A percentile compares a stretch with the other conserved stretches of the same genome.
These are phyloP conservation scores for Xanthia icteritia DNA, from an alignment of 2,888 invertebrate genomes.

Conservation along the genomic window DNA sequence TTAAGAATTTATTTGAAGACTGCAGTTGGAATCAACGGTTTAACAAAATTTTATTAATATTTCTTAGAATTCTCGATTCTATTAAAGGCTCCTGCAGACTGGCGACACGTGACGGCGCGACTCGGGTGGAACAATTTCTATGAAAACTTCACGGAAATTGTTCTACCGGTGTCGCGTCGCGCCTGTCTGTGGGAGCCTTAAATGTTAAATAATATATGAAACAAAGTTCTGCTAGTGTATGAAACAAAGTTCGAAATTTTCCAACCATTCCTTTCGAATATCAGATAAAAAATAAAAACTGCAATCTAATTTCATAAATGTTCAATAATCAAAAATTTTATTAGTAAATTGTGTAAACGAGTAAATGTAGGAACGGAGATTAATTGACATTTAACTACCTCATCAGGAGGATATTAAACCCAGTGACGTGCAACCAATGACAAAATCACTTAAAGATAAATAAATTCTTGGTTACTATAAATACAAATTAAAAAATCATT, in stretches of 20 bases:
- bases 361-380: conserved; percentile 27
- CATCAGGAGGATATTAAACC: conserved; percentile 31
- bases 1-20: not conserved
- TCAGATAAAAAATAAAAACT: conserved; percentile 11
- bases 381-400: conserved; percentile 7
- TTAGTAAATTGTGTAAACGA: conserved; percentile 34
- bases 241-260: conserved; percentile 7
- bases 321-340: conserved; percentile 18
- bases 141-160: no score
- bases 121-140: no score
- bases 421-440: conserved; percentile 40
- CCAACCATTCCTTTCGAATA: conserved; percentile 31
- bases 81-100: not conserved
- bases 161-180: no score
- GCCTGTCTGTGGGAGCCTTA: no score
- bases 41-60: not conserved
- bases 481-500: conserved; percentile 50
- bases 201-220: not conserved
- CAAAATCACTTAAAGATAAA: conserved; percentile 30
- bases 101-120: no score
- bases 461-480: conserved; percentile 4
- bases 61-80: not conserved
- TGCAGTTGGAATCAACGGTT: not conserved
- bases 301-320: conserved; percentile 18
- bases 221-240: not conserved